Evolutionary conservation across 2,113 vertebrate genomes (phyloP).

Genomic region (Myrmecobius fasciatus): DNA sequence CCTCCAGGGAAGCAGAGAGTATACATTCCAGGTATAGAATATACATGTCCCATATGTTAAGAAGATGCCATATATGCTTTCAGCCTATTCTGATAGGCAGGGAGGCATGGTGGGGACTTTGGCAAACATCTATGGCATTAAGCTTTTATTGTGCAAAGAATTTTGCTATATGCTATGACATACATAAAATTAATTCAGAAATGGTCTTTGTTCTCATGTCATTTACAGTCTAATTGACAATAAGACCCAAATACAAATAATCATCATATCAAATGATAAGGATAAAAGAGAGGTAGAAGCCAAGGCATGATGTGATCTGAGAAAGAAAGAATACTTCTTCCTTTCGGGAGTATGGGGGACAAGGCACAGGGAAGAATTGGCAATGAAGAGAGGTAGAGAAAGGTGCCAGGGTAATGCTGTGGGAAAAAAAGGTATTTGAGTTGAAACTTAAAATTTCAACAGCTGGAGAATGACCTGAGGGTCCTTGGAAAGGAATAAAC

Average conservation of each 20-base stretch:
- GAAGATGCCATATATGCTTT: conserved; percentile 6
- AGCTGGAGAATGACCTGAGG: not conserved
- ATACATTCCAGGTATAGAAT: conserved; percentile 33
- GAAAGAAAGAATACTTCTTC: too few relatives aligned
- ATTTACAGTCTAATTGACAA: not conserved
- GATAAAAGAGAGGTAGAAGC: not conserved
- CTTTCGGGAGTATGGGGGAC: accelerated
- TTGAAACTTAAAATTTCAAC: not conserved
- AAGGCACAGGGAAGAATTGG: too few relatives aligned
- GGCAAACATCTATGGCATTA: too few relatives aligned
- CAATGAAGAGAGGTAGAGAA: not conserved
- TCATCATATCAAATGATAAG: not conserved
- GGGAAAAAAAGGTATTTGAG: not conserved
- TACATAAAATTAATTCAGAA: not conserved
- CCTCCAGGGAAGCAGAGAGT: not conserved
- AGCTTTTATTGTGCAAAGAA: too few relatives aligned
- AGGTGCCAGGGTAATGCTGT: not conserved
- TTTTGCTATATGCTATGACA: not conserved
- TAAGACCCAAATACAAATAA: not conserved
- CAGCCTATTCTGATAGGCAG: conserved; percentile 52
- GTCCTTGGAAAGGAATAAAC: conserved; percentile 21
- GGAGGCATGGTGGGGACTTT: conserved; percentile 14
- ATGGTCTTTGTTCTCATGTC: not conserved
- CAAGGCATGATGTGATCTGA: too few relatives aligned
- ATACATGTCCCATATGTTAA: conserved; percentile 10